These are phyloP conservation scores for Ctenopoma multispine DNA, from an alignment of 2,797 vertebrate species.

Conservation along the genomic window DNA sequence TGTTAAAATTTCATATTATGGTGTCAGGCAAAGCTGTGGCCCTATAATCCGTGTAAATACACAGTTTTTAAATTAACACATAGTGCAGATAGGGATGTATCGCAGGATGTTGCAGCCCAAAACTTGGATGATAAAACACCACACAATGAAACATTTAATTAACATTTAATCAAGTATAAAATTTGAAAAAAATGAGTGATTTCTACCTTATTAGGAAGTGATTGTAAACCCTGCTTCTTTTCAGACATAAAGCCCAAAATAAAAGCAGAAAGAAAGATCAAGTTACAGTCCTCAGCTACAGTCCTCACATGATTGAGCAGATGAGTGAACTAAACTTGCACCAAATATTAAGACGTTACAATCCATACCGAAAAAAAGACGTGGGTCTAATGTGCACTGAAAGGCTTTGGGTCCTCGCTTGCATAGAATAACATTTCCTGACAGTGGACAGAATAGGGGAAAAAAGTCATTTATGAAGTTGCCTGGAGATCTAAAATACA, in stretches of 20 bases:
- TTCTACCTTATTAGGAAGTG: slow-evolving; percentile 8
- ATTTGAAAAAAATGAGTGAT: slow-evolving; percentile 7
- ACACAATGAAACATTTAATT: slow-evolving; percentile 28
- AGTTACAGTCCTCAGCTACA: slow-evolving; percentile 37
- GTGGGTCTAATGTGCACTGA: slow-evolving; percentile 35
- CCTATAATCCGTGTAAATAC: slow-evolving; percentile 38
- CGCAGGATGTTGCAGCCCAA: slow-evolving; percentile 28
- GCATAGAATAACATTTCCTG: slow-evolving; percentile 63
- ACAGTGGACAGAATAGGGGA: slow-evolving; percentile 63
- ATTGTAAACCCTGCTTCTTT: neutral
- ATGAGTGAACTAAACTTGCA: slow-evolving; percentile 31
- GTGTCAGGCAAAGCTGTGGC: slow-evolving; percentile 25
- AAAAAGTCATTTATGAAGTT: slow-evolving; percentile 60
- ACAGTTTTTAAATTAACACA: slow-evolving; percentile 43
- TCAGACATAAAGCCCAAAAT: slow-evolving; percentile 28
- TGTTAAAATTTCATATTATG: neutral
- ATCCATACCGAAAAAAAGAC: slow-evolving; percentile 20
- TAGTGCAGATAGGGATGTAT: slow-evolving; percentile 15
- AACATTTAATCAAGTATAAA: slow-evolving; percentile 11
- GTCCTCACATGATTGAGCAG: slow-evolving; percentile 24
- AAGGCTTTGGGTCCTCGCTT: slow-evolving; percentile 46
- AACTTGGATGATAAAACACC: slow-evolving; percentile 23
- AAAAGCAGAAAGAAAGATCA: slow-evolving; percentile 23
- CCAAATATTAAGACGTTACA: slow-evolving; percentile 17
- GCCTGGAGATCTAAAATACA: slow-evolving; percentile 73